Evolutionary conservation across 92 coral and sea anemone genomes (phyloP), one percentile per base, ranked within the genome.

Genomic region (Porites rus): DNA sequence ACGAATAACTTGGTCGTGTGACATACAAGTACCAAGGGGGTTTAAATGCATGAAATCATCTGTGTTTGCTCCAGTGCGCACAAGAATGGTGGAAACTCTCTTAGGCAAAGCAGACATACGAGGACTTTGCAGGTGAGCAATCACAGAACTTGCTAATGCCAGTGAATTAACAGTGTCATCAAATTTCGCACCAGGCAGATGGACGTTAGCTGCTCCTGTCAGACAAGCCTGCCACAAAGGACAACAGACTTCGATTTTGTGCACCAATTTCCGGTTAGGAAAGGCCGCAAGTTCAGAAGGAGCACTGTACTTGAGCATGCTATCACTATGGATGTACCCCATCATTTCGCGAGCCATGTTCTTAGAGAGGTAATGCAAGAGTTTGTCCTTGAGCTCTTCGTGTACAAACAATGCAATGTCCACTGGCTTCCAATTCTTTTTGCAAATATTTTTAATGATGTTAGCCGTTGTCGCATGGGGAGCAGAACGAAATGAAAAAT

Each of bases 91-190:
- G 9, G 84, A 85, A 60, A 85, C 79, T 63, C 77, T 22, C 21
- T 85, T 85, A 13, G 84, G 77, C 9, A n/a, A 25, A 10, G 84
- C 78, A 6, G 89, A 85, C 83, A 84, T 75, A 43, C 17, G 58
- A 7, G 38, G 61, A 68, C 75, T 85, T 51, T 70, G 25, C 24
- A 65, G 83, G 18, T 63, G 69, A 46, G 89, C 84, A 24, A 76
- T 85, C n/a, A 59, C 80, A 19, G 89, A 72, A 38, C 82, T 84
- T 51, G 70, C 88, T 22, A 84, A 51, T 56, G 82, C 88, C 19
- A 84, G 18, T 28, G 76, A 19, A 66, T 85, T 85, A 8, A 69
- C 17, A 21, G 67, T 25, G 6, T 58, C 75, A 7, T 68, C 50
- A 1, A 81, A 21, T n/a, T 68, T 69, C 38, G 62, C 21, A n/a